phyloP scores from a whole-genome alignment of 2,113 vertebrate species.

The Corythoichthys intestinalis region DNA sequence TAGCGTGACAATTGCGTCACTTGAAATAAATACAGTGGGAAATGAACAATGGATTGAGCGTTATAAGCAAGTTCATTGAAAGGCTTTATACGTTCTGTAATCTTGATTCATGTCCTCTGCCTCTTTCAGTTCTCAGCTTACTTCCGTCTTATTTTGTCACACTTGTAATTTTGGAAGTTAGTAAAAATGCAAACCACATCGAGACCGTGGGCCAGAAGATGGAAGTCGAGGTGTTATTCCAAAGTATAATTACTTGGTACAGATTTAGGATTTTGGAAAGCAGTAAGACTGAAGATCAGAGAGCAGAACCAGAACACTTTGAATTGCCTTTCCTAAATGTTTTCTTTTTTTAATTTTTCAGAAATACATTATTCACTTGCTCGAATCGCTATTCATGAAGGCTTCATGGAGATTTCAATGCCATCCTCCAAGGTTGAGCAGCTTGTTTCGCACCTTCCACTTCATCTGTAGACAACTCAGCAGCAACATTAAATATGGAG shows the following conservation, averaged over 20 bases:
- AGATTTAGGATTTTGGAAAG: slow-evolving; percentile 5
- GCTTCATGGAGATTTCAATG: slow-evolving; percentile 30
- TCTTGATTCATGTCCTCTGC: neutral
- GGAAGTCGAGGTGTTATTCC: slow-evolving; percentile 35
- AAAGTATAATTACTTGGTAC: slow-evolving; percentile 42
- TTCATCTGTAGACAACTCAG: slow-evolving; percentile 33
- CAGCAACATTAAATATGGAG: slow-evolving; percentile 14
- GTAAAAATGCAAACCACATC: slow-evolving; percentile 52
- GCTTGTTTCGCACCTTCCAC: slow-evolving; percentile 20
- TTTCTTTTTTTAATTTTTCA: slow-evolving; percentile 36
- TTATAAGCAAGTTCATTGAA: slow-evolving; percentile 25
- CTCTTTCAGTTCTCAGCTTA: slow-evolving; percentile 26
- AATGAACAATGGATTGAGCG: slow-evolving; percentile 19
- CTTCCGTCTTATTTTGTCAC: slow-evolving; percentile 52
- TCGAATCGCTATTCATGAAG: slow-evolving; percentile 39
- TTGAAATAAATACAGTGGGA: slow-evolving; percentile 16
- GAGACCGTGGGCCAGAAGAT: slow-evolving; percentile 54
- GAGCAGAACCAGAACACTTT: slow-evolving; percentile 40
- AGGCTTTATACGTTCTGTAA: slow-evolving; percentile 4
- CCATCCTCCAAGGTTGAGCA: slow-evolving; percentile 40
- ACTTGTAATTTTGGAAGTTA: slow-evolving; percentile 40
- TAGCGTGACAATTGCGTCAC: slow-evolving; percentile 19
- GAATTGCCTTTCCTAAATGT: slow-evolving; percentile 32
- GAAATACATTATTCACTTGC: slow-evolving; percentile 57
- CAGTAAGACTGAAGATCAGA: neutral